Conservation (phyloP, 2,113 vertebrate genomes). For the Rallus limicola region DNA sequence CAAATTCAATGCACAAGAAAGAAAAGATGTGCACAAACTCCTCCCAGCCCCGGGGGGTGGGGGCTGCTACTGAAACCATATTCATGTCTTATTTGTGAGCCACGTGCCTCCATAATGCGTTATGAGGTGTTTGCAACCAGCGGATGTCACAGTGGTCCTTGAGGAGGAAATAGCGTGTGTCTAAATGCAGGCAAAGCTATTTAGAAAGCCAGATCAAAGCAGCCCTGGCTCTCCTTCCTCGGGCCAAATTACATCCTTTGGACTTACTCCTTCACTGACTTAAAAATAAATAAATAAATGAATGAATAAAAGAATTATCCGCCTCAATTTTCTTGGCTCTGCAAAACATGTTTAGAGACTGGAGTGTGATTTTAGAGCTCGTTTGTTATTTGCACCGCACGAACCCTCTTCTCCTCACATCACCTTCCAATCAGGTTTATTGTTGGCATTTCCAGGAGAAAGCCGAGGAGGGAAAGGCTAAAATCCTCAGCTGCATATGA, state of each 20-base stretch:
- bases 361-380: conserved; percentile 77
- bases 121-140: conserved; percentile 79
- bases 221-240: conserved; percentile 47
- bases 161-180: conserved; percentile 80
- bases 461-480: conserved; percentile 29
- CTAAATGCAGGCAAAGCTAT: conserved; percentile 80
- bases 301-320: conserved; percentile 29
- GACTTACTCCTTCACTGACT: conserved; percentile 56
- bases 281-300: too few relatives aligned
- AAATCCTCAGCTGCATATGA: conserved; percentile 27
- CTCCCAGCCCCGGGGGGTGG: neutral
- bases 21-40: neutral
- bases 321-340: conserved; percentile 76
- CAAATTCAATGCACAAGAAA: conserved; percentile 2
- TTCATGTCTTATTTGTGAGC: conserved; percentile 64
- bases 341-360: conserved; percentile 77
- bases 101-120: conserved; percentile 70
- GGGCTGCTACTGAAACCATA: conserved; percentile 6
- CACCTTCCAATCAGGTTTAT: conserved; percentile 75
- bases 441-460: conserved; percentile 2
- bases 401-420: conserved; percentile 62
- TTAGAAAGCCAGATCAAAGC: conserved; percentile 69
- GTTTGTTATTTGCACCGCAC: conserved; percentile 66
- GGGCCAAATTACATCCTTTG: conserved; percentile 76
- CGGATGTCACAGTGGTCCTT: conserved; percentile 72